A percentile compares a stretch with the other conserved stretches of the same genome.
phyloP scores from a whole-genome alignment of 2,888 invertebrate genomes.

The Scaptomyza flava region DNA sequence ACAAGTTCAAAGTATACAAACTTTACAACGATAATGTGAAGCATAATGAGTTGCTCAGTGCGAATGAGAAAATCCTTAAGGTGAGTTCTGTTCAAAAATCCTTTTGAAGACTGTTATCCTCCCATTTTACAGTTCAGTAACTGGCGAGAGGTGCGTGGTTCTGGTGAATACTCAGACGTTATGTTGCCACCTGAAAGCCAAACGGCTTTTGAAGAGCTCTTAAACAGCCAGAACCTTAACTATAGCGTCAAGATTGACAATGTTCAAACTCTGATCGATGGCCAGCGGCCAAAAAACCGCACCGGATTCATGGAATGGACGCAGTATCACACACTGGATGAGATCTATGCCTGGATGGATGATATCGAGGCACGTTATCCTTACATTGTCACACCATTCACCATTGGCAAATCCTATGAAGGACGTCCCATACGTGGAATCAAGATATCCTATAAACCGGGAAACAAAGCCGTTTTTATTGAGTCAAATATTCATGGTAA shows the following conservation, averaged over 20 bases:
- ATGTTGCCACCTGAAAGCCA: slow-evolving; percentile 81
- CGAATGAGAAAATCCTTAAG: slow-evolving; percentile 35
- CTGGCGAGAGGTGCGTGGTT: slow-evolving; percentile 49
- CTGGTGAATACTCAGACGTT: no score
- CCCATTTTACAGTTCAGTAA: slow-evolving; percentile 64
- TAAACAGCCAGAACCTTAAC: slow-evolving; percentile 82
- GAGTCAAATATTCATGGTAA: slow-evolving; percentile 88
- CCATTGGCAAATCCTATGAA: slow-evolving; percentile 84
- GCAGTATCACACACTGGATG: slow-evolving; percentile 86
- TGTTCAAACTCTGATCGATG: slow-evolving; percentile 86
- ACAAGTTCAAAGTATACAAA: slow-evolving; percentile 74
- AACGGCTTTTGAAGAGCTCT: slow-evolving; percentile 84
- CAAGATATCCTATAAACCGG: slow-evolving; percentile 15
- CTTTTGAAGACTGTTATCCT: no score
- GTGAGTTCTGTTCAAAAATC: slow-evolving; percentile 15
- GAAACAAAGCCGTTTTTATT: slow-evolving; percentile 86
- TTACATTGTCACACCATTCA: slow-evolving; percentile 85
- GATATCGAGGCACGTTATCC: slow-evolving; percentile 85
- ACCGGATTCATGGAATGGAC: slow-evolving; percentile 85
- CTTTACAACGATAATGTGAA: slow-evolving; percentile 53
- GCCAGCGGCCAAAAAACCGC: slow-evolving; percentile 67
- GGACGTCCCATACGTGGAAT: no score
- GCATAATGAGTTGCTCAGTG: slow-evolving; percentile 52
- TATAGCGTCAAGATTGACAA: slow-evolving; percentile 86
- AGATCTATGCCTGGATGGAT: slow-evolving; percentile 87